These are phyloP conservation scores for Cyphomyrus plagiostoma DNA, from an alignment of 2,113 vertebrate genomes.

Conservation along the genomic window DNA sequence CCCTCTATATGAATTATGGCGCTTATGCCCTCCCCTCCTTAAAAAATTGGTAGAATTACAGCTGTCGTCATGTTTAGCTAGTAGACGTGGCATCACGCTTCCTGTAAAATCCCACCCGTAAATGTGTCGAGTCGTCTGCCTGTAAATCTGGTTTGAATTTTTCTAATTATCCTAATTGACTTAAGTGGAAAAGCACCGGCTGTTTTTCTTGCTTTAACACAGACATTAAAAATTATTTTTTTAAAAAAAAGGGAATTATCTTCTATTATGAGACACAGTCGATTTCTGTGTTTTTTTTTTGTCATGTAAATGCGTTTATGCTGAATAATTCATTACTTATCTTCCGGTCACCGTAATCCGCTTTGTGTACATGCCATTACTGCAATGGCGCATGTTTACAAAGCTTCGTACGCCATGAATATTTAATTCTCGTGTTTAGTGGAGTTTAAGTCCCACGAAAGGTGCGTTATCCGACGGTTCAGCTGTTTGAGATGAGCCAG, in stretches of 20 bases:
- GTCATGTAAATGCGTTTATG: constrained; percentile 41
- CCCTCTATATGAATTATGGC: background rate
- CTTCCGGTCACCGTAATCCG: constrained; percentile 50
- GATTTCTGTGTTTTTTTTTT: constrained; percentile 52
- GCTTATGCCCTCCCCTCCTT: background rate
- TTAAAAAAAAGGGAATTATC: background rate
- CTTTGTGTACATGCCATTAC: constrained; percentile 63
- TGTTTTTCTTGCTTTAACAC: constrained; percentile 20
- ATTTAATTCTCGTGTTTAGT: constrained; percentile 65
- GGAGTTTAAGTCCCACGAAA: constrained; percentile 42
- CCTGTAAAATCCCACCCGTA: background rate
- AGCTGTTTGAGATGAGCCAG: background rate
- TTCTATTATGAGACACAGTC: constrained; percentile 42
- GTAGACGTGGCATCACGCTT: background rate
- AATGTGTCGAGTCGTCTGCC: background rate
- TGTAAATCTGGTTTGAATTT: constrained; percentile 13
- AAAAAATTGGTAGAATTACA: background rate
- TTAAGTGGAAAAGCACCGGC: background rate
- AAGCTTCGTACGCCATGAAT: constrained; percentile 55
- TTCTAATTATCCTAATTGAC: constrained; percentile 1
- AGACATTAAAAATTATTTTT: constrained; percentile 34
- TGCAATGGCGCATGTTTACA: constrained; percentile 58
- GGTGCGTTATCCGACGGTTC: constrained; percentile 51
- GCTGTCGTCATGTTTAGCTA: background rate
- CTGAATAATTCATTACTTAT: constrained; percentile 15